Evolutionary conservation across 30 jellyfish, hydroid and myxozoan species (phyloP), one percentile per base, ranked within the genome.

Genomic region (Aurelia aurita complex sp. Pacific): DNA sequence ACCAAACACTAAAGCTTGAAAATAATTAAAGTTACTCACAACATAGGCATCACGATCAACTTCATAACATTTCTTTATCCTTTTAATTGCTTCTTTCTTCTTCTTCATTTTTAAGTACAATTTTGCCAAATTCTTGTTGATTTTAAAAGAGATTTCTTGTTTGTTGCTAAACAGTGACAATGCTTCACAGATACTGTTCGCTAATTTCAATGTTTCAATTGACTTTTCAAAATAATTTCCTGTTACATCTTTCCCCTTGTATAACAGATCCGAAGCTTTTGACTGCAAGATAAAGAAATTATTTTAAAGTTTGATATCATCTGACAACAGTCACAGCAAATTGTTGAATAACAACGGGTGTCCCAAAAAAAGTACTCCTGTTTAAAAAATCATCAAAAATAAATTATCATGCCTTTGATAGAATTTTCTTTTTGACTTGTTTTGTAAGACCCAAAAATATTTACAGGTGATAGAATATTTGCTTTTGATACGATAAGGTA

Each of bases 91-190:
- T 33, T 81, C 77, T 7, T 55, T 54, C 33, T 15, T 42, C 23
- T 68, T 70, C 19, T 59, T 64, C 36, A 79, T 68, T 43, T 42
- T 64, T 13, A 79, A 63, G 38, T 11, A 79, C 16, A 19, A 36
- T 38, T 65, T 79, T 8, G 80, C 80, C n/a, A 79, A 65, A 73
- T 64, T 14, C 52, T 64, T 63, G 52, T 64, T 63, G 6, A 79
- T 65, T 19, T 75, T 75, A 5, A 54, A 29, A 36, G 36, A 55
- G 13, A 42, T 32, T 10, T 18, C 65, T 23, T 61, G 32, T 61
- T 23, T 61, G 32, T 23, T 61, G 70, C 70, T 61, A 46, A 46
- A 46, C 1, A 17, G 70, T 61, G 70, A 23, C 32, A 61, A 5
- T 38, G 36, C 70, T 17, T 61, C 70, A 61, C 70, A 61, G 36